Base-by-base conservation (phyloP, 1,140 invertebrate genomes). In the Paramacrobiotus metropolitanus region DNA sequence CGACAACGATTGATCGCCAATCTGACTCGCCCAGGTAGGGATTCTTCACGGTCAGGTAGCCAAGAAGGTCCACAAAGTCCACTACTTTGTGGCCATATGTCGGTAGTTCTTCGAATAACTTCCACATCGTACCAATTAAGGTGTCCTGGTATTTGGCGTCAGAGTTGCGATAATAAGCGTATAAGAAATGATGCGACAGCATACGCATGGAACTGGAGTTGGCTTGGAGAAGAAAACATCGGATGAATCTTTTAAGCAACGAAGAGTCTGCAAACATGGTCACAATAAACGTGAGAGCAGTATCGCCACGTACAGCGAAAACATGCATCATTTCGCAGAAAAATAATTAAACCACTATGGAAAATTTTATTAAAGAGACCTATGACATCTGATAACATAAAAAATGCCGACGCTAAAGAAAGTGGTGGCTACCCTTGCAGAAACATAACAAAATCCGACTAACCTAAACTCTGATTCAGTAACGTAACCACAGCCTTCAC, bases 31-130 rank as follows among this genome's bases (percentile, higher is more conserved):
- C 64, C 21, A 68, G 67, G n/a, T 67, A 62, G 48, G 69, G 66
- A 59, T 75, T 88, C 70, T 87, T 88, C 0, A 93, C 75, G 0
- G 86, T 86, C 68, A 93, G 87, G 72, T 89, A 94, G 0, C 91
- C 92, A 0, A 96, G 77, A 0, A 97, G 75, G 73, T 97, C 92
- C 1, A 95, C 90, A 76, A 95, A 96, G 72, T 96, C 92, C 0
- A 87, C 83, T 1, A 90, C 89, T 73, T 94, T 88, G 0, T 86
- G 77, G 1, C 92, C 93, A 70, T 91, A 94, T 60, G 83, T 80
- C 0, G 88, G 87, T 31, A 96, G 75, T 45, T 86, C 76, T 1
- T 86, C 86, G 91, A 92, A 96, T 30, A 96, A 72, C 44, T 79
- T 80, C 90, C 90, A 94, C 66, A 95, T 74, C 2, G 31, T 62